Evolutionary conservation across 2,888 invertebrate genomes (phyloP).

Genomic region (Drosophila neonasuta): DNA sequence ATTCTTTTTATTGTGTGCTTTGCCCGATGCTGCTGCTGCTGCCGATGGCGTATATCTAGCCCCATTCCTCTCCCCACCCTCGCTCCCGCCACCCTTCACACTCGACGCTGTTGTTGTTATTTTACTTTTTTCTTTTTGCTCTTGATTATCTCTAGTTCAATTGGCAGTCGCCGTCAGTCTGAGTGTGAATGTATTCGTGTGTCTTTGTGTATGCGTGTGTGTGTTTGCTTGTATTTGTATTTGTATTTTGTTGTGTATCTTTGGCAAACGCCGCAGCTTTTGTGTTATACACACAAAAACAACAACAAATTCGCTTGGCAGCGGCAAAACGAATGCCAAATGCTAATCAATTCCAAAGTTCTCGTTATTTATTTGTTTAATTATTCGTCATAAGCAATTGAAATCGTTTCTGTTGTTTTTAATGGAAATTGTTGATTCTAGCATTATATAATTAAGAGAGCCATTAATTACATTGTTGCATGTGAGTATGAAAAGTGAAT

Average conservation of each 20-base stretch:
- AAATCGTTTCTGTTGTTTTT: constrained; percentile 10
- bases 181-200: constrained; percentile 25
- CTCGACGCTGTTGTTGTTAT: constrained; percentile 25
- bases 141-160: constrained; percentile 74
- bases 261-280: constrained; percentile 55
- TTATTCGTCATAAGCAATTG: constrained; percentile 10
- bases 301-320: constrained; percentile 16
- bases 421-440: neutral
- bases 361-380: constrained; percentile 3
- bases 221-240: constrained; percentile 8
- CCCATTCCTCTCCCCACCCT: neutral
- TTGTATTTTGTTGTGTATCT: constrained; percentile 54
- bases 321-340: constrained; percentile 15
- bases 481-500: constrained; percentile 11
- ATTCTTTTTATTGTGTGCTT: constrained; percentile 68
- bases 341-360: constrained; percentile 31
- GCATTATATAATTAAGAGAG: constrained; percentile 9
- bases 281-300: constrained; percentile 50
- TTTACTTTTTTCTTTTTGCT: constrained; percentile 53
- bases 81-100: neutral
- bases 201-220: constrained; percentile 21
- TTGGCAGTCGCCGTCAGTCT: constrained; percentile 62
- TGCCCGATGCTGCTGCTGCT: constrained; percentile 34
- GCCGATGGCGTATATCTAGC: constrained; percentile 43
- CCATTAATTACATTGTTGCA: constrained; percentile 9